A percentile compares a stretch with the other conserved stretches of the same genome.
Conservation (phyloP, 2,113 vertebrate genomes). For the Thinocorus orbignyianus region DNA sequence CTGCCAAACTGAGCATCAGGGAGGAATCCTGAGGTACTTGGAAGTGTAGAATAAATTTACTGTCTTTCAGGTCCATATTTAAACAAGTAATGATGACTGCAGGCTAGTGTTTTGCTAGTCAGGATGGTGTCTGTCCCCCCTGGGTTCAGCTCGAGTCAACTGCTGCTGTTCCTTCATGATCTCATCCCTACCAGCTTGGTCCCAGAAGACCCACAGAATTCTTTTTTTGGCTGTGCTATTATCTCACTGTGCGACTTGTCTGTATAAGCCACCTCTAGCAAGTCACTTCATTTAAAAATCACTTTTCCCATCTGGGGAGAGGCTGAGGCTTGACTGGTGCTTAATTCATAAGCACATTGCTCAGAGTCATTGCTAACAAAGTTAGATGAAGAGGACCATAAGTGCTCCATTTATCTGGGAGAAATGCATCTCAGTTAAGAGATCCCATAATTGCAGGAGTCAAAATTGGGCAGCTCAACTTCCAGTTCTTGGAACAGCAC, state of each 20-base stretch:
- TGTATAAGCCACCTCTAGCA: not conserved
- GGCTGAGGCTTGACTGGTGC: not conserved
- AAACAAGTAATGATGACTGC: not conserved
- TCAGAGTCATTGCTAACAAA: not conserved
- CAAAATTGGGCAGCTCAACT: not conserved
- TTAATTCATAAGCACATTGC: slow-evolving; percentile 19
- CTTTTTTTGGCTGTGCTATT: not conserved
- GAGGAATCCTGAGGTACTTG: not conserved
- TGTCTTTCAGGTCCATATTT: not conserved
- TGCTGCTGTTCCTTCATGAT: not conserved
- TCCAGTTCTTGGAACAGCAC: not conserved
- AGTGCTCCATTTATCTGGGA: not conserved
- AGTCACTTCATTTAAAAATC: slow-evolving; percentile 35
- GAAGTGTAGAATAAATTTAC: not conserved
- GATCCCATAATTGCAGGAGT: not conserved
- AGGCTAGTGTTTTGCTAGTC: not conserved
- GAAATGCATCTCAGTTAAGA: not conserved
- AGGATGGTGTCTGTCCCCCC: not conserved
- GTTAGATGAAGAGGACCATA: not conserved
- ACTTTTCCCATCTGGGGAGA: not conserved
- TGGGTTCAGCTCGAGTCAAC: not conserved
- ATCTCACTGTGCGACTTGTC: not conserved
- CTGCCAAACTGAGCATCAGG: not conserved
- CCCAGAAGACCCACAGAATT: not conserved
- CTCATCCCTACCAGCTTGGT: not conserved